Evolutionary conservation across 2,797 vertebrate genomes (phyloP).

Genomic region (Helarctos malayanus): DNA sequence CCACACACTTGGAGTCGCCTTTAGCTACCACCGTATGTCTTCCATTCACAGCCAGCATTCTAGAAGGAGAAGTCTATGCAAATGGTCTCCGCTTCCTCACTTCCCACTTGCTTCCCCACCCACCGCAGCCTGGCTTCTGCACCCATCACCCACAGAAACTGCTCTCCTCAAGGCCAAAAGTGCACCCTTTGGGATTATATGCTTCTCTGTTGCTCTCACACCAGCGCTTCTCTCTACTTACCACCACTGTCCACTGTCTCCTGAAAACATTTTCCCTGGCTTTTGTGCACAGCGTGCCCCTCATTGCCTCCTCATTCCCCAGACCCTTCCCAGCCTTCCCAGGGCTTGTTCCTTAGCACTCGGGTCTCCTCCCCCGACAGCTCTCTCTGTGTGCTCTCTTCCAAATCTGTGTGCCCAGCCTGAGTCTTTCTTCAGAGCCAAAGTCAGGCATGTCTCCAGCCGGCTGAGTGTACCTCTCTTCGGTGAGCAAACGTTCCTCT

Average conservation of each 20-base stretch:
- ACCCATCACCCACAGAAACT: neutral
- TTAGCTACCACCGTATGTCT: slow-evolving; percentile 65
- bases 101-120: slow-evolving; percentile 69
- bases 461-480: neutral
- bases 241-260: neutral
- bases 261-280: neutral
- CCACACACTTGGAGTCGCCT: slow-evolving; percentile 20
- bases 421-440: neutral
- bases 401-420: neutral
- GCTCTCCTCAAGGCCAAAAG: neutral
- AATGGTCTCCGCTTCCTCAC: slow-evolving; percentile 38
- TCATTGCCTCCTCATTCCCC: neutral
- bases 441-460: neutral
- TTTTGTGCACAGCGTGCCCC: neutral
- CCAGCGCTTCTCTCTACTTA: neutral
- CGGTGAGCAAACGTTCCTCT: neutral
- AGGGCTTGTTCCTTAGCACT: neutral
- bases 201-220: neutral
- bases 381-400: neutral
- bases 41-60: slow-evolving; percentile 73
- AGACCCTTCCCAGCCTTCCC: neutral
- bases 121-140: slow-evolving; percentile 46
- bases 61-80: slow-evolving; percentile 66
- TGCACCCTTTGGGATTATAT: neutral
- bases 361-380: neutral